Evolutionary conservation across 2,888 invertebrate species (phyloP).

Genomic region (Bhutanitis thaidina): DNA sequence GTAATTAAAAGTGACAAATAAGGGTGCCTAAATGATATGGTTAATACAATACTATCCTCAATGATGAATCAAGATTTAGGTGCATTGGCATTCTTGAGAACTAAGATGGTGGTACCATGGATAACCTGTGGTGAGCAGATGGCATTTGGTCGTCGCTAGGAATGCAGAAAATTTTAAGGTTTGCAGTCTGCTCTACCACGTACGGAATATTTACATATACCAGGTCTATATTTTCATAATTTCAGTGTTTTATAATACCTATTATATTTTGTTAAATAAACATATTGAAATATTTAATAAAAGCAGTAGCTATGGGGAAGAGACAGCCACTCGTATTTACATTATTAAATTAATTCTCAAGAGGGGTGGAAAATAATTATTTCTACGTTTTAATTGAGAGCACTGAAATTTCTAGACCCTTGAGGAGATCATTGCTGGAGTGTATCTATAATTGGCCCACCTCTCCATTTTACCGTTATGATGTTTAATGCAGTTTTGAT

Average conservation of each 20-base stretch:
- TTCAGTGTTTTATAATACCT: background rate
- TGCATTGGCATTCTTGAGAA: too few relatives aligned
- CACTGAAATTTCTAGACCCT: conserved; percentile 67
- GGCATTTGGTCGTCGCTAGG: too few relatives aligned
- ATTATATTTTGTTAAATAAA: conserved; percentile 22
- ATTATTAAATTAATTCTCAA: conserved; percentile 72
- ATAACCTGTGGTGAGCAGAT: too few relatives aligned
- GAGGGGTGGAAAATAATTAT: conserved; percentile 74
- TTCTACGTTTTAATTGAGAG: conserved; percentile 74
- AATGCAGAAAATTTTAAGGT: background rate
- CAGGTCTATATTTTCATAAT: background rate
- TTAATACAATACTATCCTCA: too few relatives aligned
- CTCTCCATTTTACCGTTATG: conserved; percentile 20
- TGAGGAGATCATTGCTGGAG: conserved; percentile 54
- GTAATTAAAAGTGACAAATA: too few relatives aligned
- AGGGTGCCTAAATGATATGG: too few relatives aligned
- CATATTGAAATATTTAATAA: conserved; percentile 44
- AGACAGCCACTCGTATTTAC: conserved; percentile 57
- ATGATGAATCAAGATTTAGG: too few relatives aligned
- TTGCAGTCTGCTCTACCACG: background rate
- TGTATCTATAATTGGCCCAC: conserved; percentile 26
- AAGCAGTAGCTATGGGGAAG: conserved; percentile 37
- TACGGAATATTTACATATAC: background rate
- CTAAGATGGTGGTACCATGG: too few relatives aligned
- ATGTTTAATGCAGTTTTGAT: conserved; percentile 15